Conservation (phyloP, 2,113 vertebrate genomes). For the Arothron firmamentum region DNA sequence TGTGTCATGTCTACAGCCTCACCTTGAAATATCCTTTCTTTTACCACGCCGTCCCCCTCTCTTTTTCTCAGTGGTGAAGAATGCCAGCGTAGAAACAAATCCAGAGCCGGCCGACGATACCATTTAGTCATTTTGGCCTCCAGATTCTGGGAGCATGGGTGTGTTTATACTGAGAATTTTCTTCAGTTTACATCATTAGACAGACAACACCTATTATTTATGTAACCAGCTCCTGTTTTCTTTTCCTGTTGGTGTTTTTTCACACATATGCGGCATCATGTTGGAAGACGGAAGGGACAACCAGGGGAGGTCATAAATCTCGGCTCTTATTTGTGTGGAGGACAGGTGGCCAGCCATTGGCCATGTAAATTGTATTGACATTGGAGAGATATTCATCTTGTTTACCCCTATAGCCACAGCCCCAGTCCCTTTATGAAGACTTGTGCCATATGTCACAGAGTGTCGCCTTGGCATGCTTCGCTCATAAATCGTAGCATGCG, state of each 20-base stretch:
- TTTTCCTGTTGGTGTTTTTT: conserved; percentile 7
- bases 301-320: conserved; percentile 68
- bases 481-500: conserved; percentile 66
- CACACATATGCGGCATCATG: conserved; percentile 61
- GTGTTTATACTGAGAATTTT: conserved; percentile 18
- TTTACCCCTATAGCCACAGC: conserved; percentile 68
- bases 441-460: conserved; percentile 72
- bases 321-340: conserved; percentile 69
- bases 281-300: conserved; percentile 61
- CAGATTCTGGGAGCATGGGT: conserved; percentile 26
- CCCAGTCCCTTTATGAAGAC: conserved; percentile 73
- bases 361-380: conserved; percentile 74
- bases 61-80: conserved; percentile 18
- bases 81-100: conserved; percentile 43
- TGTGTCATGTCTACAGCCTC: conserved; percentile 68
- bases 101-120: conserved; percentile 39
- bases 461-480: conserved; percentile 68
- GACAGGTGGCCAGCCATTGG: conserved; percentile 75
- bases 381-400: conserved; percentile 72
- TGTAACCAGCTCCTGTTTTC: conserved; percentile 47
- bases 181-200: conserved; percentile 31
- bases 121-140: conserved; percentile 43
- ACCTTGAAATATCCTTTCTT: conserved; percentile 67
- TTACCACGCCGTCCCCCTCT: not conserved
- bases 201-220: conserved; percentile 39